Conservation (phyloP, 2,113 vertebrate species). For the Corvus cornix region DNA sequence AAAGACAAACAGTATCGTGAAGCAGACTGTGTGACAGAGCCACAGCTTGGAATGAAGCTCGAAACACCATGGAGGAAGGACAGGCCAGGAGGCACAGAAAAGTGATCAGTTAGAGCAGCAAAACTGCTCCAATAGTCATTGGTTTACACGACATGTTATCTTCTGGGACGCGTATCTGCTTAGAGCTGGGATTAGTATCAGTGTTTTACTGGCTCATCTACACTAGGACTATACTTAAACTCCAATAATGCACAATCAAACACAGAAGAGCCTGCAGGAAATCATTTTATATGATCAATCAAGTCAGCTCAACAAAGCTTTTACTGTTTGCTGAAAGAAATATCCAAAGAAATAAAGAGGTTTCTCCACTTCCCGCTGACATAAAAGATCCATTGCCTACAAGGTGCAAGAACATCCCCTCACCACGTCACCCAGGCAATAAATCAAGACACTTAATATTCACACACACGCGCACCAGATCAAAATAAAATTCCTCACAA, state of each 20-base stretch:
- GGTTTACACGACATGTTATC: background rate
- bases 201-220: background rate
- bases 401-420: background rate
- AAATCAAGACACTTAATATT: background rate
- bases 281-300: background rate
- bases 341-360: background rate
- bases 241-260: background rate
- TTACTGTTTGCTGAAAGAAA: background rate
- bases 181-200: background rate
- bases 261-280: background rate
- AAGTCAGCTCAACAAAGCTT: background rate
- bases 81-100: background rate
- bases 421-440: background rate
- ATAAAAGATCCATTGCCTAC: background rate
- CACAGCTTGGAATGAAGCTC: background rate
- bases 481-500: background rate
- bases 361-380: background rate
- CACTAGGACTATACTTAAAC: background rate
- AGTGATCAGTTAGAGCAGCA: background rate
- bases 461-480: background rate
- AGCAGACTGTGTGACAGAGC: accelerated
- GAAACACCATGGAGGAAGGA: background rate
- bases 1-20: background rate
- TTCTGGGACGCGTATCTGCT: background rate
- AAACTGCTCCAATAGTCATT: background rate